Base-by-base conservation (phyloP, 2,888 invertebrate genomes). In the Parnassius apollo region DNA sequence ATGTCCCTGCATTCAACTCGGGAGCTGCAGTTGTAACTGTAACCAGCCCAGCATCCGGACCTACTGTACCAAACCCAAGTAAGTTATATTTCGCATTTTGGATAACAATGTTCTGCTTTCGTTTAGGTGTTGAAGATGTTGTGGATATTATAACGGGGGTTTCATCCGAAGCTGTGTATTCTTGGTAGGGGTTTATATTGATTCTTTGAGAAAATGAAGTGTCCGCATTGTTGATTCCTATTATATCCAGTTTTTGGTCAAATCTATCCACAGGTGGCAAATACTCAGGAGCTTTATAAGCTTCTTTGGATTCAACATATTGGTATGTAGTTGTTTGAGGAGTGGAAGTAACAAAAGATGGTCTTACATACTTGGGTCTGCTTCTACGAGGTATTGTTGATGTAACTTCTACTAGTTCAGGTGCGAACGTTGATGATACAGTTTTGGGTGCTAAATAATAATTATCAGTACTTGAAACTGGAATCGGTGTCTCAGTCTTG, bases 11-110 rank as follows among this genome's bases (percentile, higher is more conserved):
- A 61, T 75, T 81, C n/a, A 81, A 77, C 13, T 78, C 66, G 25
- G 85, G 69, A 50, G 76, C 68, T 46, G 79, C 68, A 45, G 85
- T 82, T 9, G 83, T 80, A 68, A 88, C 92, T 2, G 83, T 83
- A 8, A 83, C 82, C 61, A 92, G 74, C 8, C 91, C 91, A 50
- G 90, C 91, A 67, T 92, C 86, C 42, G 86, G 83, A 12, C 91
- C 92, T 1, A 90, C 89, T 2, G 91, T 86, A 53, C 89, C 89
- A 62, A 90, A 91, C 9, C 91, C 91, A 68, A 91, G 80, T 66
- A 88, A 74, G 68, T 92, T 79, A 1, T 88, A 85, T 70, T 88
- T 92, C 0, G 88, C 85, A 42, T 81, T 88, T 75, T 89, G 80
- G 54, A 91, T 83, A 2, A 91, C 89, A 57, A 91, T 78, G 55